Percentiles rank a stretch among this genome's conserved stretches.
Conservation (phyloP, 2,797 vertebrate genomes). For the Jordanella pulchra region DNA sequence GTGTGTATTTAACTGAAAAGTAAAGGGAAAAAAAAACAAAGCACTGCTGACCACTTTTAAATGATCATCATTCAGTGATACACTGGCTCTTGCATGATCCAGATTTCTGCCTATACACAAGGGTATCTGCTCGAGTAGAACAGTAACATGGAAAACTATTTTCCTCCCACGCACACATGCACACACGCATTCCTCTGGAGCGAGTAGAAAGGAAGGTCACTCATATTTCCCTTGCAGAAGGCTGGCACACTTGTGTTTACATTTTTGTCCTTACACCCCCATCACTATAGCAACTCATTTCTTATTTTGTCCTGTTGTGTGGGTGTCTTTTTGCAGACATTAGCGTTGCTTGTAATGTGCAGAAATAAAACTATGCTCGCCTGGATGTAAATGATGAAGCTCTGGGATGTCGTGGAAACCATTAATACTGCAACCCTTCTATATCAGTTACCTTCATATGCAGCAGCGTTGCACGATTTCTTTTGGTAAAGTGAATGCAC, state of each 20-base stretch:
- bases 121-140: constrained; percentile 40
- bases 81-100: constrained; percentile 17
- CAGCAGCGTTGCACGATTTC: background rate
- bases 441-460: background rate
- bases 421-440: constrained; percentile 8
- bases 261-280: constrained; percentile 59
- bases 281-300: constrained; percentile 69
- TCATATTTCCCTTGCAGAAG: constrained; percentile 69
- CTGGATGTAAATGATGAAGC: constrained; percentile 28
- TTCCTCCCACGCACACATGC: constrained; percentile 46
- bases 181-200: constrained; percentile 34
- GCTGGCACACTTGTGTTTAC: constrained; percentile 70
- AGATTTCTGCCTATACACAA: constrained; percentile 22
- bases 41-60: background rate
- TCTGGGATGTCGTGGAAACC: constrained; percentile 20
- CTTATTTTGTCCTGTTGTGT: constrained; percentile 50
- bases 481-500: constrained; percentile 3
- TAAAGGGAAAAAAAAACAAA: background rate
- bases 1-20: background rate
- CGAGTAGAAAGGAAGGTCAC: constrained; percentile 70
- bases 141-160: constrained; percentile 46
- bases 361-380: constrained; percentile 44
- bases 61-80: background rate
- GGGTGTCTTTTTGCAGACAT: constrained; percentile 51
- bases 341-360: constrained; percentile 44